Evolutionary conservation across 2,113 vertebrate genomes (phyloP).

Genomic region (Tragelaphus strepsiceros): DNA sequence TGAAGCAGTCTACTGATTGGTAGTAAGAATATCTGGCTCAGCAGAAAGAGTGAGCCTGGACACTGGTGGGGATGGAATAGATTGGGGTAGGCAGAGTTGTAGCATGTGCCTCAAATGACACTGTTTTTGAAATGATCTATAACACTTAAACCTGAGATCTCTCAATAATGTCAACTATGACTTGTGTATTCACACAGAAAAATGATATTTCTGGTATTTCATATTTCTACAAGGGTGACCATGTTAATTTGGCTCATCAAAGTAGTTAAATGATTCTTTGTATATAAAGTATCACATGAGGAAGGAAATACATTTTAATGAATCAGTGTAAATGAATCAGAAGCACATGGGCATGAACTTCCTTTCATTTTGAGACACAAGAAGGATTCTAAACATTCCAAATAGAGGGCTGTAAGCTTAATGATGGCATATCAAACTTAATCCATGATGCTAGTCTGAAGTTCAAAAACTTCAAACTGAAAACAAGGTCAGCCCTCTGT

Average conservation of each 20-base stretch:
- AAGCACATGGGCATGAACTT: not conserved
- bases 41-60: not conserved
- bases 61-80: not conserved
- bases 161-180: not conserved
- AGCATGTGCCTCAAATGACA: not conserved
- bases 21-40: not conserved
- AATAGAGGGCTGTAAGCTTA: not conserved
- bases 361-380: conserved; percentile 21
- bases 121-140: not conserved
- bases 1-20: not conserved
- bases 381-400: conserved; percentile 20
- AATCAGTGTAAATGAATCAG: conserved; percentile 47
- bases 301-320: not conserved
- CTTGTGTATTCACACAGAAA: not conserved
- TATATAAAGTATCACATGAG: not conserved
- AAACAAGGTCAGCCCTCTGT: not conserved
- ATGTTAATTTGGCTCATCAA: conserved; percentile 26
- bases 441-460: not conserved
- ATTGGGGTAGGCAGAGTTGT: not conserved
- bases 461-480: conserved; percentile 1
- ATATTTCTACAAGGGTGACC: not conserved
- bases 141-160: not conserved
- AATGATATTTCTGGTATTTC: not conserved
- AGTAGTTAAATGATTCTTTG: not conserved
- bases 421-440: not conserved